Conservation (phyloP, 2,888 invertebrate genomes). For the Prostheceraeus crozeri region DNA sequence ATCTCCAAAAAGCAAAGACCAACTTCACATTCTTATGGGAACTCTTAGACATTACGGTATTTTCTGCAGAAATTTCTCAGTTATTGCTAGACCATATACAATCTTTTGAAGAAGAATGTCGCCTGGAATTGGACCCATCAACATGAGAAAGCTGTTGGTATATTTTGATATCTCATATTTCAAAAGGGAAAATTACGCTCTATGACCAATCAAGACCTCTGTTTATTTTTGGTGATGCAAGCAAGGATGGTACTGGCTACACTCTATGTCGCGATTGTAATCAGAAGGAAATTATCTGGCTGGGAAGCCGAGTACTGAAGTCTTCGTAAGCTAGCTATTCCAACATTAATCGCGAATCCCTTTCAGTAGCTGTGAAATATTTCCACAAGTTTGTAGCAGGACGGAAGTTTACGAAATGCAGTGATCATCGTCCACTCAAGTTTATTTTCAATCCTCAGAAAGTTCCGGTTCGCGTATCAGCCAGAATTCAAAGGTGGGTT, state of each 20-base stretch:
- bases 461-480: slow-evolving; percentile 41
- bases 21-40: slow-evolving; percentile 1
- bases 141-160: slow-evolving; percentile 3
- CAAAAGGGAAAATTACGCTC: neutral
- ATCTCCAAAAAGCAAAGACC: slow-evolving; percentile 10
- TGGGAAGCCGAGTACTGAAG: slow-evolving; percentile 28
- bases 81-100: slow-evolving; percentile 7
- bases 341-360: slow-evolving; percentile 49
- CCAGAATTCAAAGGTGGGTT: slow-evolving; percentile 43
- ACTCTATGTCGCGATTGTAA: neutral
- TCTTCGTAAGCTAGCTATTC: slow-evolving; percentile 49
- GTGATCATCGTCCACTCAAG: slow-evolving; percentile 52
- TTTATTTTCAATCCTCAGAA: slow-evolving; percentile 47
- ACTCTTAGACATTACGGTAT: neutral
- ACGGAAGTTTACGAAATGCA: slow-evolving; percentile 49
- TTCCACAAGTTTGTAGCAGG: slow-evolving; percentile 52
- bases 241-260: neutral
- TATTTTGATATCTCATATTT: neutral
- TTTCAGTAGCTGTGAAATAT: slow-evolving; percentile 48
- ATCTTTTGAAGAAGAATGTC: neutral
- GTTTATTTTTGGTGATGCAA: neutral
- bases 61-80: neutral
- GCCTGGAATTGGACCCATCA: neutral
- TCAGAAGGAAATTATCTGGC: slow-evolving; percentile 25
- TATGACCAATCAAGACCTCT: neutral